phyloP scores from a whole-genome alignment of 2,113 vertebrate genomes.

The Dendrocopos noguchii region DNA sequence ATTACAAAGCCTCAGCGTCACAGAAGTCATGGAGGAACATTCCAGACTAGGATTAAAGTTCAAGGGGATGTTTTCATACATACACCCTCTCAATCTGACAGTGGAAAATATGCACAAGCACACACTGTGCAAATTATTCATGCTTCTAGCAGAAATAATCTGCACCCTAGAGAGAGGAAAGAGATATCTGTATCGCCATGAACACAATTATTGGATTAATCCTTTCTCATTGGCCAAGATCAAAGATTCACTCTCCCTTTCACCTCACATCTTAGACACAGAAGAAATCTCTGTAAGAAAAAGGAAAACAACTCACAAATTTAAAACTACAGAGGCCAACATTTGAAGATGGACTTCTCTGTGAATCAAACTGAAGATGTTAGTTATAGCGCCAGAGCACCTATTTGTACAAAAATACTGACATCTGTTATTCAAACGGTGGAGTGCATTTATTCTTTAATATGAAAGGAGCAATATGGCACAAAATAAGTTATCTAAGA shows the following conservation, averaged over 20 bases:
- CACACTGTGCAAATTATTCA: conserved; percentile 54
- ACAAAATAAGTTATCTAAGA: neutral
- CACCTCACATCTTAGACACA: neutral
- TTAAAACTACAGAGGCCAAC: conserved; percentile 7
- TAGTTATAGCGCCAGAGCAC: neutral
- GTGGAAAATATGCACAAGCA: conserved; percentile 43
- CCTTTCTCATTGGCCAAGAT: conserved; percentile 56
- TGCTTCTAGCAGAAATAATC: conserved; percentile 55
- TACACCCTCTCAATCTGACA: neutral
- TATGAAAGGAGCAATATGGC: neutral
- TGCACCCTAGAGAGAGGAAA: conserved; percentile 53
- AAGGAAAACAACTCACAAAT: neutral
- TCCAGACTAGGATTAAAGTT: conserved; percentile 46
- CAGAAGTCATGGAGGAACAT: conserved; percentile 9
- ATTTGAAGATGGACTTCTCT: neutral
- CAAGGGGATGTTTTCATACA: conserved; percentile 27
- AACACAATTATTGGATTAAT: conserved; percentile 65
- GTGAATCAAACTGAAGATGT: neutral
- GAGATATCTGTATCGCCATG: conserved; percentile 33
- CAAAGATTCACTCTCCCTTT: conserved; percentile 46
- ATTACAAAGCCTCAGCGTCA: neutral
- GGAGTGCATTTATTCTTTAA: neutral
- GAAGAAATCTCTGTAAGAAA: neutral
- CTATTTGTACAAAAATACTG: neutral
- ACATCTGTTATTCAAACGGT: neutral